phyloP scores from a whole-genome alignment of 2,888 invertebrate genomes.

The Silvanus unidentatus region DNA sequence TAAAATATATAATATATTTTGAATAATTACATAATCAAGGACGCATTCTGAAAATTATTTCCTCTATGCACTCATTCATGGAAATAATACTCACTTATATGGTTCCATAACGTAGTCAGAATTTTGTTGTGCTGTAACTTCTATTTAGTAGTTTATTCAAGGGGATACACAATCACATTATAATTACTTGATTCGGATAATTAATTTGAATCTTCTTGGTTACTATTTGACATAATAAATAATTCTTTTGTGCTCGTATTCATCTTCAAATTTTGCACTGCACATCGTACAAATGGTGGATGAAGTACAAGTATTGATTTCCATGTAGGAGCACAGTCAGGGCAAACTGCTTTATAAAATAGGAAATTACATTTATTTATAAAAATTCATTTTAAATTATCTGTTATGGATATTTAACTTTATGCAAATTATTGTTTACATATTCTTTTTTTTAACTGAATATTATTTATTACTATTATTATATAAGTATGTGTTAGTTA shows the following conservation, averaged over 20 bases:
- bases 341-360: constrained; percentile 5
- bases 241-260: neutral
- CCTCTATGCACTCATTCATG: no score
- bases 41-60: no score
- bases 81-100: constrained; percentile 29
- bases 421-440: no score
- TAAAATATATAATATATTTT: constrained; percentile 2
- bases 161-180: constrained; percentile 37
- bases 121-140: constrained; percentile 30
- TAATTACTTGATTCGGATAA: constrained; percentile 29
- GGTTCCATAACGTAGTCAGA: constrained; percentile 37
- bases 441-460: no score
- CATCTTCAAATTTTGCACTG: no score
- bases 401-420: no score
- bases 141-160: constrained; percentile 35
- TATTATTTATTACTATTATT: no score
- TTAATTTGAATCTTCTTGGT: constrained; percentile 29
- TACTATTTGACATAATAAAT: constrained; percentile 12
- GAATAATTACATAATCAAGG: no score
- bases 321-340: constrained; percentile 10
- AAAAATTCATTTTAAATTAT: neutral
- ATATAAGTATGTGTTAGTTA: no score
- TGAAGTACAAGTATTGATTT: constrained; percentile 11
- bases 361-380: neutral
- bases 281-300: no score